phyloP scores from a whole-genome alignment of 2,888 invertebrate species.

The Galeruca laticollis region DNA sequence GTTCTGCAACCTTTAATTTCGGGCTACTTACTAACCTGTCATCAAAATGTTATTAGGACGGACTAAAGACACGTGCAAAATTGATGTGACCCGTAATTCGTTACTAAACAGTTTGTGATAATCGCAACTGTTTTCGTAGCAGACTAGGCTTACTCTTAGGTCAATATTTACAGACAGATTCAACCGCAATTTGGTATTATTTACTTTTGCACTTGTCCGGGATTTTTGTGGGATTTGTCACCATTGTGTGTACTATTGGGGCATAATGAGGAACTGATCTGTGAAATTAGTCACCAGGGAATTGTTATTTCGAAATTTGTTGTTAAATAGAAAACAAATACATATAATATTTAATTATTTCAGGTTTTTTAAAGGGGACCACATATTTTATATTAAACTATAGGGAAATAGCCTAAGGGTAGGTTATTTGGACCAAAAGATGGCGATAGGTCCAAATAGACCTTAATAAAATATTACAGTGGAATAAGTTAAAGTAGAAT shows the following conservation, averaged over 20 bases:
- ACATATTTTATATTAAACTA: too few species aligned
- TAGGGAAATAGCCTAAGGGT: too few species aligned
- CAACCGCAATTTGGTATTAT: slow-evolving; percentile 49
- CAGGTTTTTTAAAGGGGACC: too few species aligned
- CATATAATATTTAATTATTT: too few species aligned
- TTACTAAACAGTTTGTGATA: slow-evolving; percentile 12
- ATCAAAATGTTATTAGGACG: slow-evolving; percentile 46
- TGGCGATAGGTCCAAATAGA: too few species aligned
- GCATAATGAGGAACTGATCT: slow-evolving; percentile 1
- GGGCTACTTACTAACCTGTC: slow-evolving; percentile 41
- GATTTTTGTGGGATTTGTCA: slow-evolving; percentile 38
- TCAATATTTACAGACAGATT: slow-evolving; percentile 57
- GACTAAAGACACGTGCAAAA: slow-evolving; percentile 48
- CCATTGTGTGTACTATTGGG: slow-evolving; percentile 2
- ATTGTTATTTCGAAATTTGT: slow-evolving; percentile 10
- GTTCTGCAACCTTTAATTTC: slow-evolving; percentile 23
- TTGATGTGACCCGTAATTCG: slow-evolving; percentile 42
- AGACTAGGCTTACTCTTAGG: slow-evolving; percentile 42
- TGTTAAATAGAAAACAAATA: background rate
- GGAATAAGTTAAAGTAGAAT: too few species aligned
- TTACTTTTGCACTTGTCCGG: slow-evolving; percentile 47
- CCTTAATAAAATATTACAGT: too few species aligned
- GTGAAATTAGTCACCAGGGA: slow-evolving; percentile 17
- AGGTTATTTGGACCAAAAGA: too few species aligned
- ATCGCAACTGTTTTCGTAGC: slow-evolving; percentile 47